Percentiles rank a stretch among this genome's conserved stretches.
Conservation (phyloP, 2,797 vertebrate genomes). For the Chiloscyllium punctatum region DNA sequence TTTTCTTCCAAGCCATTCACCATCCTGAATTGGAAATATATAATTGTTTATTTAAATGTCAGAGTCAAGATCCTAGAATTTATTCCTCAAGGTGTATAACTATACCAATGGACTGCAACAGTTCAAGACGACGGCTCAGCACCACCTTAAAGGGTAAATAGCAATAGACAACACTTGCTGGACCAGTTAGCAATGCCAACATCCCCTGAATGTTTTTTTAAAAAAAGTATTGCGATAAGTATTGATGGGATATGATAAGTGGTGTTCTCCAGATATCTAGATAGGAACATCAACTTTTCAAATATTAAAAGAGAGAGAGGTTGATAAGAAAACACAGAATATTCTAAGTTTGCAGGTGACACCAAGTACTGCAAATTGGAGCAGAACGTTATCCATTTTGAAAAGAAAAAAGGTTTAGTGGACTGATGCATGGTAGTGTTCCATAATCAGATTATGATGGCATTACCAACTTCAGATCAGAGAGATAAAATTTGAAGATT, state of each 20-base stretch:
- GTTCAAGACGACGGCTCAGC: too few relatives aligned
- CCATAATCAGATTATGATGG: background rate
- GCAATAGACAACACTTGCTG: too few relatives aligned
- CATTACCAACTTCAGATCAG: background rate
- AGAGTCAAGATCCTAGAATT: too few relatives aligned
- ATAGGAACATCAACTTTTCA: background rate
- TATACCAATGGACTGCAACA: too few relatives aligned
- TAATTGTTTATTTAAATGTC: too few relatives aligned
- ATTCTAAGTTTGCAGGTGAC: background rate
- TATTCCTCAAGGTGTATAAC: too few relatives aligned
- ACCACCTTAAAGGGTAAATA: too few relatives aligned
- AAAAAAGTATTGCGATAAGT: background rate
- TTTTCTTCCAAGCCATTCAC: too few relatives aligned
- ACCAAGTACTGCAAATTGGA: background rate
- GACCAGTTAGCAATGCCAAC: too few relatives aligned
- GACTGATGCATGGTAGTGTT: background rate
- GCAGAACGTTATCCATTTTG: background rate
- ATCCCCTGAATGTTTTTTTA: too few relatives aligned
- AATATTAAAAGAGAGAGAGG: background rate
- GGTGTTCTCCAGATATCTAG: background rate
- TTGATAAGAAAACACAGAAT: background rate
- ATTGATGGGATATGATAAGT: background rate
- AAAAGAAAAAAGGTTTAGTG: background rate
- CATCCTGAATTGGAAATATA: too few relatives aligned
- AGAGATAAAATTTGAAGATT: background rate